Evolutionary conservation across 2,113 vertebrate species (phyloP), one percentile per base, ranked within the genome.

Genomic region (Hymenochirus boettgeri): DNA sequence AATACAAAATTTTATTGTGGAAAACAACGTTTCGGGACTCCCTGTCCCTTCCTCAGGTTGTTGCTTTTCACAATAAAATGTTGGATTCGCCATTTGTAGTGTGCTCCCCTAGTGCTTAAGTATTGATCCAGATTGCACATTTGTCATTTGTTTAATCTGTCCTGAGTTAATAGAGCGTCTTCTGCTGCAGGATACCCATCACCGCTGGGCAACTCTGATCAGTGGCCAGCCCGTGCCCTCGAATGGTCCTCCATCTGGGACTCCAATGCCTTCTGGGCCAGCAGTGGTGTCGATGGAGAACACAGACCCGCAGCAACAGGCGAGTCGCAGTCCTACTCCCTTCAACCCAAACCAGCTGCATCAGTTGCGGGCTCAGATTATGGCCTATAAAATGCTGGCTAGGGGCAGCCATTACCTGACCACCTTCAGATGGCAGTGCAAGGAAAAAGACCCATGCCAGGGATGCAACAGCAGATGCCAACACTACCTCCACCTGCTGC

Each of bases 341-440:
- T 99, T 99, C 62, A 99, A 97, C 82, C 95, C 96, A 79, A 96
- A 93, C 70, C 95, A 99, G 80, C 70, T 99, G 50, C 96, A 99
- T 75, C 96, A 99, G 75, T 82, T 99, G 25, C 74, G 96, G 3
- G 96, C 96, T 1, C 96, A 99, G 72, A 99, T 99, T 70, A 99
- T 99, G 96, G 96, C 96, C 7, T 99, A 99, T 75, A 99, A 98
- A 77, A 95, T 99, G 92, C 82, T 99, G 60, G 91, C 95, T 0
- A 81, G 95, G 17, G 90, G 2, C 95, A 99, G 61, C 86, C 92
- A 0, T 74, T 98, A 1, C 94, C 96, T 0, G 96, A 99, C 3
- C 94, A 97, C 78, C 85, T 99, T 31, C 95, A 97, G 84, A 88
- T 99, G 83, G 96, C 96, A 0, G 92, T 98, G 62, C 96, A 99